These are phyloP conservation scores for Campoletis sonorensis DNA, from an alignment of 1,140 invertebrate genomes.

Conservation along the genomic window DNA sequence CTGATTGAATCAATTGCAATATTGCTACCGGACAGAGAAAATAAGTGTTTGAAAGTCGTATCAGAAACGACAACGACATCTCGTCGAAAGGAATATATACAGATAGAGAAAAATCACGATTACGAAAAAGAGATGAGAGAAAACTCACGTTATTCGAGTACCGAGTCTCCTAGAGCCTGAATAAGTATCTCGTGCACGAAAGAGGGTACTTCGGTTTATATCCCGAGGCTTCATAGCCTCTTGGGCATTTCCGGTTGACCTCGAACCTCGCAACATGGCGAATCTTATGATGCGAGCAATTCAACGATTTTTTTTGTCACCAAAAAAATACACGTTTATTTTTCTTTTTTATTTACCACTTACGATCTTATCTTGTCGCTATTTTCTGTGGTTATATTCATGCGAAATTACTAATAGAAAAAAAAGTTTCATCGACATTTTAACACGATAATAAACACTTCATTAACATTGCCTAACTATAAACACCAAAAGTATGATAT, in stretches of 20 bases:
- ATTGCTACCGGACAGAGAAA: background rate
- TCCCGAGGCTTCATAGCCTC: constrained; percentile 31
- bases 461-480: too few relatives aligned
- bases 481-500: too few relatives aligned
- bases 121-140: constrained; percentile 27
- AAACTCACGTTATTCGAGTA: constrained; percentile 40
- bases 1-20: constrained; percentile 18
- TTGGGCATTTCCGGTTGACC: constrained; percentile 40
- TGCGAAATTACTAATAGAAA: too few relatives aligned
- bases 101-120: constrained; percentile 7
- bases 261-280: constrained; percentile 31
- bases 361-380: background rate
- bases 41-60: background rate
- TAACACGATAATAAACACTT: too few relatives aligned
- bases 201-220: constrained; percentile 44
- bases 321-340: background rate
- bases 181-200: constrained; percentile 43
- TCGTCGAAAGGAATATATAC: background rate
- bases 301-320: background rate
- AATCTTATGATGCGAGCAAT: background rate
- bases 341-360: background rate
- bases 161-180: constrained; percentile 24
- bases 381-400: too few relatives aligned
- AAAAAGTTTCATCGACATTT: too few relatives aligned
- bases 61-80: constrained; percentile 9